phyloP scores from a whole-genome alignment of 2,113 vertebrate genomes.

The Limnothrissa miodon region DNA sequence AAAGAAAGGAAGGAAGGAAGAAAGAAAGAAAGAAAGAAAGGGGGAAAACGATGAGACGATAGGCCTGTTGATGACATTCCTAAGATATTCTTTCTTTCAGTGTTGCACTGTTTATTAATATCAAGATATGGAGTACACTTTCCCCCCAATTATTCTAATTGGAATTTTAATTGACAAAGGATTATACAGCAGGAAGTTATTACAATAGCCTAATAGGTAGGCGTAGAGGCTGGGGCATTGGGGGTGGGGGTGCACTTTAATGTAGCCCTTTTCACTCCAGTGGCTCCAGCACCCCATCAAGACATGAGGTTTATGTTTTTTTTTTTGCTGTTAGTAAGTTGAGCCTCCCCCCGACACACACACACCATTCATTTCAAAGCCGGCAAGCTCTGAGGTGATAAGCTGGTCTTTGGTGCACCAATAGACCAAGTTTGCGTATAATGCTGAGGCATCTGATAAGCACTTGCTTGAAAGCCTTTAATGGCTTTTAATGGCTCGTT shows the following conservation, averaged over 20 bases:
- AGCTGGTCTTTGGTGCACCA: no score
- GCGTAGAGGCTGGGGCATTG: background rate
- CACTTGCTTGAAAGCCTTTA: background rate
- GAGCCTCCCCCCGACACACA: background rate
- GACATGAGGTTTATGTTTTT: slow-evolving; percentile 23
- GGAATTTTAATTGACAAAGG: slow-evolving; percentile 67
- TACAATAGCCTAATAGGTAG: slow-evolving; percentile 50
- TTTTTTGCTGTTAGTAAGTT: background rate
- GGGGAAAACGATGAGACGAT: background rate
- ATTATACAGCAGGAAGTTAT: slow-evolving; percentile 62
- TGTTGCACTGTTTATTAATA: slow-evolving; percentile 23
- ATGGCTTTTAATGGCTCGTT: background rate
- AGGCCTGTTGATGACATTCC: background rate
- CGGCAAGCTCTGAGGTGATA: no score
- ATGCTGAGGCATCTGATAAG: slow-evolving; percentile 27
- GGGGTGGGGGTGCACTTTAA: slow-evolving; percentile 1
- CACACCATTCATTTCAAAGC: slow-evolving; percentile 14
- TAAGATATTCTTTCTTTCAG: background rate
- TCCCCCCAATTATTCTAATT: slow-evolving; percentile 55
- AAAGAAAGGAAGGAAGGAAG: background rate
- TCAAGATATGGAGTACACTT: slow-evolving; percentile 52
- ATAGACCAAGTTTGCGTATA: background rate
- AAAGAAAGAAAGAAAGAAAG: background rate
- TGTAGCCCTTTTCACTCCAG: background rate
- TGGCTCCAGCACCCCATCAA: slow-evolving; percentile 10